A percentile compares a stretch with the other conserved stretches of the same genome.
These are phyloP conservation scores for Anseranas semipalmata DNA, from an alignment of 2,113 vertebrate species.

Conservation along the genomic window DNA sequence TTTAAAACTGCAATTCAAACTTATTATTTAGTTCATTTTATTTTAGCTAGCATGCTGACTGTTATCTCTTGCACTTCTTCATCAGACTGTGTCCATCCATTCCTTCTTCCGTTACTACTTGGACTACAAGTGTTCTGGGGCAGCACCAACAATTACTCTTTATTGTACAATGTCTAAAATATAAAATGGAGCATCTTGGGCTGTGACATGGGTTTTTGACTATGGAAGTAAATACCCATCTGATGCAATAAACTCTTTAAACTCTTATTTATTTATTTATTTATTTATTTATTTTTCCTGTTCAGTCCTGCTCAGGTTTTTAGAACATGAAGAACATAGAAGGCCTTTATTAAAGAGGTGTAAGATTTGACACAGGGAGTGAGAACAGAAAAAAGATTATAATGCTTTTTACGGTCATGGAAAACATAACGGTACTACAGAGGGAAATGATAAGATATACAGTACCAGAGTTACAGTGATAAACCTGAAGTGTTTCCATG, in stretches of 20 bases:
- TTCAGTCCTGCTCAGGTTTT: neutral
- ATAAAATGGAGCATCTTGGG: neutral
- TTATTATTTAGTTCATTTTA: neutral
- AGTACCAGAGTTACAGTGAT: neutral
- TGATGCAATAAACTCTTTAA: neutral
- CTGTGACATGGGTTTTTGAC: neutral
- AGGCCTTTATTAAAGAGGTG: neutral
- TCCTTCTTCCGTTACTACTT: neutral
- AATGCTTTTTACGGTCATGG: neutral
- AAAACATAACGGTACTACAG: neutral
- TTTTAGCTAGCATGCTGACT: neutral
- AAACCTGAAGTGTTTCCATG: neutral
- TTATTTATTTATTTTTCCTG: neutral
- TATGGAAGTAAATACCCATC: neutral
- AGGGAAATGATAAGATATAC: neutral
- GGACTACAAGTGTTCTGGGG: neutral
- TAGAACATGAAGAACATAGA: neutral
- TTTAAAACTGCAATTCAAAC: neutral
- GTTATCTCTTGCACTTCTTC: neutral
- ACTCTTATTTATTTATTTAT: neutral
- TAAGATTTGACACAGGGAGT: neutral
- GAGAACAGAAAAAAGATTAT: neutral
- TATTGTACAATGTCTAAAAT: neutral
- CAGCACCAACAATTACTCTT: neutral
- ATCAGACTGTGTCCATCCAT: neutral